These are phyloP conservation scores for Eulemur albifrons DNA, from an alignment of 2,797 vertebrate species.

Conservation along the genomic window DNA sequence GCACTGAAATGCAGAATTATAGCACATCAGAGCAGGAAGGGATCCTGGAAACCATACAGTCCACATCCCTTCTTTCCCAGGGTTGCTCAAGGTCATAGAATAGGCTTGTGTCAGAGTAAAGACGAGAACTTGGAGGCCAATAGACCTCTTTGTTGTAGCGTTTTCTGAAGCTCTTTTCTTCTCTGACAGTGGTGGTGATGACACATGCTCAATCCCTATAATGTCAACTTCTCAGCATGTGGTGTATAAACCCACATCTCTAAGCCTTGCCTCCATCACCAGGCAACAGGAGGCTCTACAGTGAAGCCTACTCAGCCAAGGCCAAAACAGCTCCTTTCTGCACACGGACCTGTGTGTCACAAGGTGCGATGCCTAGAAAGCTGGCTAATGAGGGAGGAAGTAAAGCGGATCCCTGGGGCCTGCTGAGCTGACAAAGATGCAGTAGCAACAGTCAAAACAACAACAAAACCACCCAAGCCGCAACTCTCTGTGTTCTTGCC, in stretches of 20 bases:
- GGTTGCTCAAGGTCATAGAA: neutral
- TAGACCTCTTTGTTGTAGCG: neutral
- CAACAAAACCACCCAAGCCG: neutral
- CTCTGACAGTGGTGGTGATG: neutral
- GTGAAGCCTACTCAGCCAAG: neutral
- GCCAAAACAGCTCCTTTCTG: neutral
- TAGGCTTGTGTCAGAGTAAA: neutral
- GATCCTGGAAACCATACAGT: neutral
- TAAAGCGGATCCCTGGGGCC: neutral
- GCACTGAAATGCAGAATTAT: neutral
- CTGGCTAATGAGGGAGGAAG: constrained; percentile 36
- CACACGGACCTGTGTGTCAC: neutral
- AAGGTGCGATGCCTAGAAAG: constrained; percentile 63
- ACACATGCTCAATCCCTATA: accelerated
- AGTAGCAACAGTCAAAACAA: constrained; percentile 7
- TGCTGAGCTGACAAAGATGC: neutral
- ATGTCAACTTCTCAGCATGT: neutral
- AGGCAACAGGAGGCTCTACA: neutral
- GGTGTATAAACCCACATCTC: neutral
- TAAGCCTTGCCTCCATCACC: neutral
- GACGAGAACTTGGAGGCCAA: neutral
- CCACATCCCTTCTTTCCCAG: neutral
- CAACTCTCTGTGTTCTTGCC: neutral
- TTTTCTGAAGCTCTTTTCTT: neutral
- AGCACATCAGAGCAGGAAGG: neutral